Evolutionary conservation across 2,113 vertebrate genomes (phyloP), one percentile per base, ranked within the genome.

Genomic region (Oreochromis tanganicae): DNA sequence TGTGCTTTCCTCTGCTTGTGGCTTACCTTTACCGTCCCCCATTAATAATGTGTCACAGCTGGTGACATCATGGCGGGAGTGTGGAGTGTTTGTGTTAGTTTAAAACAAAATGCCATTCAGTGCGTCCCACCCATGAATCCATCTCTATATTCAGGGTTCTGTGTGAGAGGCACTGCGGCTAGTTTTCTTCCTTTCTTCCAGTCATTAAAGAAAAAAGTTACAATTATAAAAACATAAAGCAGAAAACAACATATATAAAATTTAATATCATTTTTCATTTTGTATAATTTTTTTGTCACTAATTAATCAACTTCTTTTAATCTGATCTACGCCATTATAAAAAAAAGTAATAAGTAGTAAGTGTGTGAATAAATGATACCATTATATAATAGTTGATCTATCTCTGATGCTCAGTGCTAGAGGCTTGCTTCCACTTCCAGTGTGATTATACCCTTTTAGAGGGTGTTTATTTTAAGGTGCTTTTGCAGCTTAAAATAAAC

Each of bases 51-150:
- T 29, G 91, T 92, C 89, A 88, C 14, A 24, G 50, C 52, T 87
- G 81, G 85, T 96, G 95, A 94, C 91, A 91, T 96, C 94, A 93
- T 93, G 71, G 66, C 21, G 66, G 73, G 82, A 41, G 85, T 61
- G 50, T 21, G 36, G 24, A 32, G 32, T 66, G 84, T 75, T 34
- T 36, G 43, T 41, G 38, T 57, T 32, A 12, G 71, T 83, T 63
- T 73, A 41, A 75, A 61, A 75, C 78, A 78, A 78, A 50, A 50
- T 50, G 27, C 1, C 66, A 68, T 68, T 38, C 57, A 68, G n/a
- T 36, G 12, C 63, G 4, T 68, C n/a, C 13, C 13, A 46, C 9
- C 43, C 71, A 32, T 50, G 71, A 78, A 78, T 78, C 71, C 24
- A 29, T 78, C 71, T 50, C 24, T 48, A 29, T 24, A 5, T 19